A percentile compares a stretch with the other conserved stretches of the same genome.
phyloP scores from a whole-genome alignment of 2,888 invertebrate species.

The Dicycla oo region DNA sequence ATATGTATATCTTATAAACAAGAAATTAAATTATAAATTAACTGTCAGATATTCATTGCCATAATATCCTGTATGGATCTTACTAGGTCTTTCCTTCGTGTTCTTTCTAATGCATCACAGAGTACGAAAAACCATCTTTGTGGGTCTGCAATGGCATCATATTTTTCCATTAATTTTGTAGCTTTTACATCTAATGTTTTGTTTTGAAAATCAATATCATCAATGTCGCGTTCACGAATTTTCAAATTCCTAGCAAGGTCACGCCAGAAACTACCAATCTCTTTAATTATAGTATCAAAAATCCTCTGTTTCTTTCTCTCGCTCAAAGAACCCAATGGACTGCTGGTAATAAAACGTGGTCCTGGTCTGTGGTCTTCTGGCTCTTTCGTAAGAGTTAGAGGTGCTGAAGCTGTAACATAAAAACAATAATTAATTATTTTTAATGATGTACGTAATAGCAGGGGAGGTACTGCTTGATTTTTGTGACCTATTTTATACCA shows the following conservation, averaged over 20 bases:
- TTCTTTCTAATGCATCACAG: constrained; percentile 82
- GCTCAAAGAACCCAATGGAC: constrained; percentile 70
- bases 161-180: constrained; percentile 74
- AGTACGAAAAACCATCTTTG: constrained; percentile 82
- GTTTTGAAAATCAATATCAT: constrained; percentile 78
- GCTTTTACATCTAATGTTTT: constrained; percentile 73
- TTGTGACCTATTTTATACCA: too few species aligned
- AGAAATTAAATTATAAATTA: not conserved
- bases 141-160: constrained; percentile 75
- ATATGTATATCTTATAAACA: not conserved
- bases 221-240: constrained; percentile 80
- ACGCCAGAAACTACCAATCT: constrained; percentile 83
- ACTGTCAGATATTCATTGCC: constrained; percentile 79
- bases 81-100: constrained; percentile 81
- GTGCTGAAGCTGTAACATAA: constrained; percentile 61
- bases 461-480: too few species aligned
- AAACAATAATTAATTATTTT: not conserved
- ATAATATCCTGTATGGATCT: constrained; percentile 79
- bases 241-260: constrained; percentile 82
- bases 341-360: constrained; percentile 57
- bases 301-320: constrained; percentile 77
- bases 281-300: constrained; percentile 75
- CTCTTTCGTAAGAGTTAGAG: constrained; percentile 56
- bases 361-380: constrained; percentile 33
- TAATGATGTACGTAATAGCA: not conserved